Evolutionary conservation across 2,797 vertebrate species (phyloP), one percentile per base, ranked within the genome.

Genomic region (Tragopan temminckii): DNA sequence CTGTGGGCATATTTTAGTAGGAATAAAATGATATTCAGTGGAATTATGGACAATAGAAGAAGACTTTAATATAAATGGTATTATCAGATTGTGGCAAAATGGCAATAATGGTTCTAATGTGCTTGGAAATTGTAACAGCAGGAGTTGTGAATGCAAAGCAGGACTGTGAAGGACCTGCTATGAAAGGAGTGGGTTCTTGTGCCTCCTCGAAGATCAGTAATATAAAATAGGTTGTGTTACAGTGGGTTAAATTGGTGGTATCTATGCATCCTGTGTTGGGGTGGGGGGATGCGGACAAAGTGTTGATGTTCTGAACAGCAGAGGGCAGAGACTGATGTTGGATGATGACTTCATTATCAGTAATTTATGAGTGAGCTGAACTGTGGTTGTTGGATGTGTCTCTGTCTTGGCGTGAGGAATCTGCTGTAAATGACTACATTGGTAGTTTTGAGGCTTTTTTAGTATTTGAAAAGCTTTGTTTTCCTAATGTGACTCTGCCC

Each of bases 321-420:
- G 66, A 88, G 85, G 66, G 46, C 67, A 90, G 68, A 68, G 57
- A 46, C 43, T 87, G 45, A 25, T 80, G 69, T 68, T 74, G 90
- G 50, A 21, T 46, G 64, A 71, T 94, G 90, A 86, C 68, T 68
- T 91, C 68, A 72, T 59, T 93, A 70, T 77, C 83, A 88, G 88
- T 93, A 87, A 94, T 94, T 84, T 80, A 80, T 70, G 88, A 33
- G 71, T 36, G 58, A 90, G 66, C 35, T 85, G 43, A 80, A 90
- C 53, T 80, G 77, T 74, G 74, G 1, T 63, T 96, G 67, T 71
- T 96, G 66, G 43, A 42, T 45, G 33, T 52, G 42, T 85, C 83
- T 88, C 24, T 58, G 43, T 78, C 72, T 89, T 80, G 86, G 81
- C 43, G 31, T 62, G 76, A 87, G 85, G 78, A 85, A 64, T 85